Evolutionary conservation across 1,140 invertebrate genomes (phyloP).

Genomic region (Magallana gigas): DNA sequence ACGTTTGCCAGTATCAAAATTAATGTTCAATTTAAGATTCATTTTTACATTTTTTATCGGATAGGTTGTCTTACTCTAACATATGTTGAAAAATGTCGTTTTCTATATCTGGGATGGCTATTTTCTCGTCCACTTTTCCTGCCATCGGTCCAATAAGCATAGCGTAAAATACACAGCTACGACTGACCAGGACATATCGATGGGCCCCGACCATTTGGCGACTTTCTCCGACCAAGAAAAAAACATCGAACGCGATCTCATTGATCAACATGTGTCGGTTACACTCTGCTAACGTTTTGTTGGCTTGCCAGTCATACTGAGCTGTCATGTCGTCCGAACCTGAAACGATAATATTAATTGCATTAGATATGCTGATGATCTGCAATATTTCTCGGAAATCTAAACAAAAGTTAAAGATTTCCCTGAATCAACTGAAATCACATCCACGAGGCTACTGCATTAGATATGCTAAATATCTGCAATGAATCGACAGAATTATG

Average conservation of each 20-base stretch:
- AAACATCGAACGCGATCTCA: constrained; percentile 69
- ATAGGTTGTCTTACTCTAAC: constrained; percentile 61
- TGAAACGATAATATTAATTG: neutral
- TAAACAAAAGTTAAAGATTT: too few relatives aligned
- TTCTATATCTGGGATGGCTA: constrained; percentile 67
- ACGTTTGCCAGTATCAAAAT: too few relatives aligned
- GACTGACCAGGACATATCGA: constrained; percentile 65
- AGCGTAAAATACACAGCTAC: constrained; percentile 68
- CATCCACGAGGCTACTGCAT: too few relatives aligned
- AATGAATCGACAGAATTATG: too few relatives aligned
- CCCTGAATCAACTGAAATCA: too few relatives aligned
- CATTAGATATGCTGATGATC: too few relatives aligned
- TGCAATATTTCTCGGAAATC: too few relatives aligned
- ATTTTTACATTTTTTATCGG: too few relatives aligned
- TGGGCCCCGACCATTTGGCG: constrained; percentile 62
- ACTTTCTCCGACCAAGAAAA: constrained; percentile 65
- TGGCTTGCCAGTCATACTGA: constrained; percentile 63
- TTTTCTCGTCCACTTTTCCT: constrained; percentile 53
- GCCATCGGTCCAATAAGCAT: constrained; percentile 68
- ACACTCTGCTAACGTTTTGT: constrained; percentile 63
- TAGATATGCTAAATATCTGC: too few relatives aligned
- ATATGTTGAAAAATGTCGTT: constrained; percentile 62
- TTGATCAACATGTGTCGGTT: constrained; percentile 69
- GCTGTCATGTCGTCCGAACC: constrained; percentile 38
- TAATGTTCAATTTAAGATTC: too few relatives aligned